phyloP scores from a whole-genome alignment of 2,888 invertebrate species.

The Tyria jacobaeae region DNA sequence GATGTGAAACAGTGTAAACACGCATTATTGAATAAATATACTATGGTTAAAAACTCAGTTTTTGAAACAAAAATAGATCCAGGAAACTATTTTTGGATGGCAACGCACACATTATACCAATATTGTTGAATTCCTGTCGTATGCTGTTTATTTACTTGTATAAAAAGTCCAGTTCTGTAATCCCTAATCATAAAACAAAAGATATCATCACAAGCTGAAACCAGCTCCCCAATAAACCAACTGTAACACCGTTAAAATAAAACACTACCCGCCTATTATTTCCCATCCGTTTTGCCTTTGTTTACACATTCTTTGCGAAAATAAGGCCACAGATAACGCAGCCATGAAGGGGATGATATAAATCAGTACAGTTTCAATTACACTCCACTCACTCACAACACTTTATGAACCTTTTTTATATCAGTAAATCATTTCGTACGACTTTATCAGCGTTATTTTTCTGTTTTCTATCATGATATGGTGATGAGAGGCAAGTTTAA shows the following conservation, averaged over 20 bases:
- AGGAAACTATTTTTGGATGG: too few relatives aligned
- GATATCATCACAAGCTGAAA: conserved; percentile 27
- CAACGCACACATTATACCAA: not conserved
- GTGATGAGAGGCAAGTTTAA: conserved; percentile 14
- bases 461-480: conserved; percentile 35
- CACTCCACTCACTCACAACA: conserved; percentile 60
- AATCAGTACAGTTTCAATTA: conserved; percentile 79
- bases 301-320: conserved; percentile 42
- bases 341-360: conserved; percentile 56
- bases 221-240: conserved; percentile 18
- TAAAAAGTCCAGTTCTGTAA: conserved; percentile 1
- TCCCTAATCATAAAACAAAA: conserved; percentile 25
- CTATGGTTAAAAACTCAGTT: too few relatives aligned
- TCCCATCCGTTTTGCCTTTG: conserved; percentile 40
- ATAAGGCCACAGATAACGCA: conserved; percentile 48
- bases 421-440: conserved; percentile 46
- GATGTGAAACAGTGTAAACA: too few relatives aligned
- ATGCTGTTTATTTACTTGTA: not conserved
- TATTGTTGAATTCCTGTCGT: not conserved
- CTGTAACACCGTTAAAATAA: conserved; percentile 29
- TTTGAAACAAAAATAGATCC: too few relatives aligned
- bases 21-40: too few relatives aligned
- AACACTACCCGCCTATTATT: conserved; percentile 32
- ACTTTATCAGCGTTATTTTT: conserved; percentile 45
- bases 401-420: conserved; percentile 35